Base-by-base conservation (phyloP, 2,113 vertebrate species). In the Chloropsis cyanopogon region DNA sequence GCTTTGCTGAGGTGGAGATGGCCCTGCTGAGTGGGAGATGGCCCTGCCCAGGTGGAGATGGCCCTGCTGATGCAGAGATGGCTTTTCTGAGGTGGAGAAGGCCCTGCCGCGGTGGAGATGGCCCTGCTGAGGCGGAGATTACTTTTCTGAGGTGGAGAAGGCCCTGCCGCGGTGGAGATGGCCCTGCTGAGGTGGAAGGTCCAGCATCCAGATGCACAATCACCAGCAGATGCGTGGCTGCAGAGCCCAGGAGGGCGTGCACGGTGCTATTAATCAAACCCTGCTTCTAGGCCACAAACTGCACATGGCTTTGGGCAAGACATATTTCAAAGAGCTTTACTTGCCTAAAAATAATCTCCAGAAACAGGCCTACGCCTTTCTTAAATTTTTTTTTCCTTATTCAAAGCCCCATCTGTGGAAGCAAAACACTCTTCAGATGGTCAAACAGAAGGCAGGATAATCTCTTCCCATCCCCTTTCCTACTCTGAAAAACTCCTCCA, bases 361-460 rank as follows among this genome's bases (percentile, higher is more conserved):
- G 66, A 86, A 95, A 83, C 54, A 61, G 75, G 80, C 20, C 66
- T 64, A 49, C 14, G n/a, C 41, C 31, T 57, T 75, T 69, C 37
- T 21, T 54, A 13, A 19, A 2, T 9, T 31, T 49, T 8, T 35
- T 11, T 35, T 17, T 31, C 26, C 28, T 28, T 15, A 41, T 86
- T 88, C 82, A 47, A 95, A 96, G 75, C 26, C 70, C 90, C 63
- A 72, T 86, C 95, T 96, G 96, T 63, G 70, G 56, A 82, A 88
- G 56, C 53, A 94, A 96, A 96, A 95, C 41, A 7, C 82, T 83
- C 95, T 80, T 95, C 93, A 96, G 70, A 66, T 71, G 86, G 94
- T 85, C 92, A 96, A 95, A 91, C 65, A 92, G 88, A 94, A 97
- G 92, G 88, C 80, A 96, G 44, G 76, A 81, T 2, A 92, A 83